Base-by-base conservation (phyloP, 2,797 vertebrate genomes). In the Alauda arvensis region DNA sequence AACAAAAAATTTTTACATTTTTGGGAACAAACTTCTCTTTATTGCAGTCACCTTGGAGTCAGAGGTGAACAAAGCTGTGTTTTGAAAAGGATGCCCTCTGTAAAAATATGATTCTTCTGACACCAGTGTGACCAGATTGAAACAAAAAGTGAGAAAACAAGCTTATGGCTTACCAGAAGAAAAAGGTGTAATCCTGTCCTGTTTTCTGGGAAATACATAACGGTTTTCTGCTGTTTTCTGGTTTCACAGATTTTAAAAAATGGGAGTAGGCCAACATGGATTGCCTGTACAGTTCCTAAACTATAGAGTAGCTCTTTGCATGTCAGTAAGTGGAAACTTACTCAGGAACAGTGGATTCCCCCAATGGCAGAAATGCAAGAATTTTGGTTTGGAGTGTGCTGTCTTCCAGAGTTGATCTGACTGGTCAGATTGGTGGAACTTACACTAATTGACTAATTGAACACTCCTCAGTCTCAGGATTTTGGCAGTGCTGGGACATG, bases 181-280 rank as follows among this genome's bases (percentile, higher is more conserved):
- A 40, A 90, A 79, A 83, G 3, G 5, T 43, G 5, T 66, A 33
- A 40, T 55, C 14, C 31, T 63, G 7, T 29, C 42, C 15, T 24
- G 1, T 85, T 57, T 57, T 71, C 21, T 34, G 51, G 10, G 18
- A 67, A 52, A 37, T 55, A 34, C 0, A 0, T 26, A 53, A 23
- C 1, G 23, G 3, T 77, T 77, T 83, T 53, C 34, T 91, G 29
- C 34, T 43, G 14, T 53, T 56, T 60, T 61, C 59, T 77, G 26
- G 7, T 77, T 49, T 63, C 4, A 8, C 3, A 25, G 16, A 4
- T 77, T 69, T 55, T 6, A 61, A 67, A 55, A 62, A 67, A 28
- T 11, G 6, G 9, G 37, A 66, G 16, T 24, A 37, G 33, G 16
- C 40, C 33, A 49, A 1, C n/a, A 14, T 24, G 20, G 39, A 3